Percentiles rank a stretch among this genome's conserved stretches.
These are phyloP conservation scores for Lepus timidus DNA, from an alignment of 2,113 vertebrate species.

Conservation along the genomic window DNA sequence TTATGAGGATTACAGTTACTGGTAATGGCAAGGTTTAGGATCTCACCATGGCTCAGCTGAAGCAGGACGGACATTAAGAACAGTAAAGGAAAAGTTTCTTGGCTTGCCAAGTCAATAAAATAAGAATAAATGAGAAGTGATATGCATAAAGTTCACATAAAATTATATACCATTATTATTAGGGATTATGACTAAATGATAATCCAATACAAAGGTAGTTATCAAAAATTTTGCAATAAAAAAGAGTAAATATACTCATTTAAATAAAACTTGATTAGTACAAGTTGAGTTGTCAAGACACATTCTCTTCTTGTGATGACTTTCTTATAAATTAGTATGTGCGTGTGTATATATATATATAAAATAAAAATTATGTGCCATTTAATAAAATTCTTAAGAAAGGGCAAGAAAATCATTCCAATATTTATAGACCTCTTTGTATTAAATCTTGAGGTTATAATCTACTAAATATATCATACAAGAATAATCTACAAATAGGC, in stretches of 20 bases:
- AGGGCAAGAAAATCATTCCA: slow-evolving; percentile 31
- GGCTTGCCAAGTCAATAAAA: not conserved
- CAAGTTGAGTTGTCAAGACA: not conserved
- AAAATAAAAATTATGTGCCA: not conserved
- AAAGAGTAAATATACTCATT: slow-evolving; percentile 34
- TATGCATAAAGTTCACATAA: slow-evolving; percentile 44
- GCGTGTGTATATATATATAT: not conserved
- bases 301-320: not conserved
- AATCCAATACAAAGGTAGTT: slow-evolving; percentile 26
- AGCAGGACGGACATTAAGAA: not conserved
- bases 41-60: not conserved
- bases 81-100: not conserved
- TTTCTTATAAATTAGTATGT: not conserved
- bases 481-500: slow-evolving; percentile 3
- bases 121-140: not conserved
- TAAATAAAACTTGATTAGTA: slow-evolving; percentile 51
- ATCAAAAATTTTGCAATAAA: slow-evolving; percentile 23
- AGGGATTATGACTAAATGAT: slow-evolving; percentile 35
- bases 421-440: not conserved
- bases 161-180: slow-evolving; percentile 44
- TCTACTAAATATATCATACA: slow-evolving; percentile 12
- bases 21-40: not conserved
- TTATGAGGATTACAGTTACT: not conserved
- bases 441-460: slow-evolving; percentile 36
- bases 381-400: not conserved